These are phyloP conservation scores for Scomber scombrus DNA, from an alignment of 2,113 vertebrate species.

Conservation along the genomic window DNA sequence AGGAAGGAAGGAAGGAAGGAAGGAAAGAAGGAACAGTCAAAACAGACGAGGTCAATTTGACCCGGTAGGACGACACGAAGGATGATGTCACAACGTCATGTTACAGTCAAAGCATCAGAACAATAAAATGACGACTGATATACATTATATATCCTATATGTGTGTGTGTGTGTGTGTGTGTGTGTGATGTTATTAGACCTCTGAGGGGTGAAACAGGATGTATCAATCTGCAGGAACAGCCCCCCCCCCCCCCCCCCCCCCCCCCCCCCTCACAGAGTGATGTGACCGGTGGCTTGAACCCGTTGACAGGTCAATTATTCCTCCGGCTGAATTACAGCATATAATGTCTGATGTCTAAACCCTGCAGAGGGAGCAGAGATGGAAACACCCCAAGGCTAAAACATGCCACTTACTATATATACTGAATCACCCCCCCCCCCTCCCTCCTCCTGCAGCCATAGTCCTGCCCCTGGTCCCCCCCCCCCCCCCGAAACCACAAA, in stretches of 20 bases:
- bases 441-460: not conserved
- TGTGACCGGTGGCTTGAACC: slow-evolving; percentile 60
- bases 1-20: too few relatives aligned
- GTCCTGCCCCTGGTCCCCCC: not conserved
- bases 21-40: too few relatives aligned
- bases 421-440: slow-evolving; percentile 33
- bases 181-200: slow-evolving; percentile 56
- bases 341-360: slow-evolving; percentile 64
- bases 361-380: slow-evolving; percentile 59
- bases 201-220: slow-evolving; percentile 64
- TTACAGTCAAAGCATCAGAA: too few relatives aligned
- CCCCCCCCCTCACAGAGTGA: slow-evolving; percentile 52
- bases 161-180: slow-evolving; percentile 30
- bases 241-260: slow-evolving; percentile 16
- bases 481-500: slow-evolving; percentile 31
- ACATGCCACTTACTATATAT: slow-evolving; percentile 71
- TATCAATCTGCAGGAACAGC: slow-evolving; percentile 74
- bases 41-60: too few relatives aligned
- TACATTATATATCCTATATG: too few relatives aligned
- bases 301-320: slow-evolving; percentile 84
- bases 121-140: too few relatives aligned
- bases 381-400: slow-evolving; percentile 72
- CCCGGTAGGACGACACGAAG: too few relatives aligned
- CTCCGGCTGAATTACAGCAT: slow-evolving; percentile 80
- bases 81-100: too few relatives aligned